phyloP scores from a whole-genome alignment of 2,888 invertebrate species.

The Ichneumoninae sp. region DNA sequence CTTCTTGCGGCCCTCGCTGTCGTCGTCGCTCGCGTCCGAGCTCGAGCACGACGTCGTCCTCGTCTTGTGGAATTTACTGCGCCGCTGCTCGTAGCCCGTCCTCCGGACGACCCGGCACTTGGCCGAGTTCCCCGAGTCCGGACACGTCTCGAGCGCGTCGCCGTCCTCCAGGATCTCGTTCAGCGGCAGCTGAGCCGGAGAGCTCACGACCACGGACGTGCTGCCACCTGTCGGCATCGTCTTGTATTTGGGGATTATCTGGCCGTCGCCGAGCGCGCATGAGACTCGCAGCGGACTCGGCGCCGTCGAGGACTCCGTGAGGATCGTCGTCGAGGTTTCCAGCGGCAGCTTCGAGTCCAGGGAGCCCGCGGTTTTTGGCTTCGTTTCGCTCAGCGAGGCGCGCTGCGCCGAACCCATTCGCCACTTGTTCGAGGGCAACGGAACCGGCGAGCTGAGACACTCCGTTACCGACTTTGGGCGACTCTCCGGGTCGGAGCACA shows the following conservation, averaged over 20 bases:
- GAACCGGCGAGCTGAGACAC: conserved; percentile 76
- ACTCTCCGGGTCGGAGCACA: conserved; percentile 71
- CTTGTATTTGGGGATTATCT: conserved; percentile 85
- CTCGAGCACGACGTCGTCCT: conserved; percentile 96
- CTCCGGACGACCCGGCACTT: conserved; percentile 77
- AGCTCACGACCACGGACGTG: conserved; percentile 78
- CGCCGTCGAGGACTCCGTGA: conserved; percentile 86
- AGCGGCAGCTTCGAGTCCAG: conserved; percentile 37
- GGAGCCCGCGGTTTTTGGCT: conserved; percentile 42
- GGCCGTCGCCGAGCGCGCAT: conserved; percentile 76
- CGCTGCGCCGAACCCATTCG: conserved; percentile 80
- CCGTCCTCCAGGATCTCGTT: conserved; percentile 90
- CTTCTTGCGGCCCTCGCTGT: conserved; percentile 93
- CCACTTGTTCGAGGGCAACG: conserved; percentile 79
- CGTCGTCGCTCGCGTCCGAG: conserved; percentile 96
- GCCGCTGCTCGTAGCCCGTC: conserved; percentile 86
- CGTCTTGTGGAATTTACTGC: conserved; percentile 90
- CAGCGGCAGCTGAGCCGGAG: conserved; percentile 85
- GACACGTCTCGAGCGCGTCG: conserved; percentile 79
- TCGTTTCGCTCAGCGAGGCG: conserved; percentile 73
- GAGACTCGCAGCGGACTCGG: conserved; percentile 85
- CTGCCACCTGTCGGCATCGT: conserved; percentile 87
- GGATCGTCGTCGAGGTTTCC: conserved; percentile 82
- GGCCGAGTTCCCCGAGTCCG: conserved; percentile 65
- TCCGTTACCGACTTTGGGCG: conserved; percentile 80